Conservation (phyloP, 2,113 vertebrate genomes). For the Rafetus swinhoei region DNA sequence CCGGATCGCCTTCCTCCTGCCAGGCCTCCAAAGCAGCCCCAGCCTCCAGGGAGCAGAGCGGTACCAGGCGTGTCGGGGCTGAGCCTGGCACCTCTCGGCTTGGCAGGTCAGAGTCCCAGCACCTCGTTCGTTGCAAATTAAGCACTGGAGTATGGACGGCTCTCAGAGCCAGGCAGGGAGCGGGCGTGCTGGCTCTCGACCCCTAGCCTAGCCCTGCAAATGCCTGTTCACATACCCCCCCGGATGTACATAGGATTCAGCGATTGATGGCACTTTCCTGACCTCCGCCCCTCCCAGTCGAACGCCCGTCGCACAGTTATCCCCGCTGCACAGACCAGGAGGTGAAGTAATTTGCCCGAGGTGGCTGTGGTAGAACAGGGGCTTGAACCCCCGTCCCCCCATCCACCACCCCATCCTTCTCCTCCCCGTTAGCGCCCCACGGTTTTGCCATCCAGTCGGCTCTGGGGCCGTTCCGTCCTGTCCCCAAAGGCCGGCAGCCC, state of each 20-base stretch:
- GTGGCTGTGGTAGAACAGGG: background rate
- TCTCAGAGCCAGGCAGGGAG: no score
- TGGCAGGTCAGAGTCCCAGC: no score
- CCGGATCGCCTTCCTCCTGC: background rate
- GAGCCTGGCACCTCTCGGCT: no score
- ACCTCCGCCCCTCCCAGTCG: background rate
- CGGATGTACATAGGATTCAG: background rate
- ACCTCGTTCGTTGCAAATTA: no score
- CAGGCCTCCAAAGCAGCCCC: background rate
- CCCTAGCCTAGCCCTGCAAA: background rate
- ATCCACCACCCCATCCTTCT: background rate
- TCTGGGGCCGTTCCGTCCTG: no score
- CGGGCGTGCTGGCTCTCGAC: background rate
- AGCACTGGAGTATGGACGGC: no score
- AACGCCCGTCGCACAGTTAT: background rate
- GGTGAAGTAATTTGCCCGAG: background rate
- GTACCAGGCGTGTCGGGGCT: no score
- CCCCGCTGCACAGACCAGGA: background rate
- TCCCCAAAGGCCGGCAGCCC: background rate
- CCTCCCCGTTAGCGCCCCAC: background rate
- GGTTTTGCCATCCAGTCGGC: background rate
- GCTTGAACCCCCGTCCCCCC: background rate
- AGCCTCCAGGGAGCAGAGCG: background rate
- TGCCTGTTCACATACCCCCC: background rate
- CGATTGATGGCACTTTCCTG: background rate